Percentiles rank a stretch among this genome's conserved stretches.
These are phyloP conservation scores for Ornithoptera priamus DNA, from an alignment of 2,888 invertebrate genomes.

Conservation along the genomic window DNA sequence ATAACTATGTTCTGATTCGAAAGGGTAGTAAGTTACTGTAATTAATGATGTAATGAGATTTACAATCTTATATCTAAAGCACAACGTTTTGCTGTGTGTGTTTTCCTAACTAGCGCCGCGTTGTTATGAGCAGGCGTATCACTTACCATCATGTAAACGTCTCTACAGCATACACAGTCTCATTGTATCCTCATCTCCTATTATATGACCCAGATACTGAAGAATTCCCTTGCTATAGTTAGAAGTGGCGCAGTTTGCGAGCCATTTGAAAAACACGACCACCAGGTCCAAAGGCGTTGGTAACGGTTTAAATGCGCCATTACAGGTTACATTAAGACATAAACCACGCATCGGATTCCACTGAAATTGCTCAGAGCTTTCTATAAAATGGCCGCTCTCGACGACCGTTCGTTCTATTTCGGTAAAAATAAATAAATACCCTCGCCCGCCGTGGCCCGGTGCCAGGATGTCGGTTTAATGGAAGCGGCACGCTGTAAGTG, in stretches of 20 bases:
- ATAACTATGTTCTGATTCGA: too few relatives aligned
- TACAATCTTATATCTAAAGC: too few relatives aligned
- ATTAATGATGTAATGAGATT: too few relatives aligned
- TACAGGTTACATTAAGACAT: conserved; percentile 65
- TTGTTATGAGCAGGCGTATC: too few relatives aligned
- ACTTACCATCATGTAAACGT: too few relatives aligned
- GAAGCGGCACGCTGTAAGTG: conserved; percentile 34
- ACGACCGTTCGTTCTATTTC: conserved; percentile 75
- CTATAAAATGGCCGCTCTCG: conserved; percentile 68
- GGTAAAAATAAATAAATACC: conserved; percentile 79
- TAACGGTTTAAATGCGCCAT: conserved; percentile 20
- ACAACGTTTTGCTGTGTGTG: too few relatives aligned
- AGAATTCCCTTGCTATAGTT: not conserved
- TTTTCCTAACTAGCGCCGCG: too few relatives aligned
- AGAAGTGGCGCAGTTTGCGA: not conserved
- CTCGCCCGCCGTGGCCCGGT: conserved; percentile 53
- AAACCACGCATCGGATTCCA: conserved; percentile 69
- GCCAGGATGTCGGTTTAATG: conserved; percentile 36
- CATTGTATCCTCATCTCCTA: not conserved
- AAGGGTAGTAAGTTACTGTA: too few relatives aligned
- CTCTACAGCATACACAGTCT: too few relatives aligned
- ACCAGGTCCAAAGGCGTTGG: conserved; percentile 1
- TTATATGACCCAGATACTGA: not conserved
- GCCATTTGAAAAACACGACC: not conserved
- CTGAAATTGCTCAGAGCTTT: conserved; percentile 63